Evolutionary conservation across 2,888 invertebrate species (phyloP), one percentile per base, ranked within the genome.

Genomic region (Netelia virgata): DNA sequence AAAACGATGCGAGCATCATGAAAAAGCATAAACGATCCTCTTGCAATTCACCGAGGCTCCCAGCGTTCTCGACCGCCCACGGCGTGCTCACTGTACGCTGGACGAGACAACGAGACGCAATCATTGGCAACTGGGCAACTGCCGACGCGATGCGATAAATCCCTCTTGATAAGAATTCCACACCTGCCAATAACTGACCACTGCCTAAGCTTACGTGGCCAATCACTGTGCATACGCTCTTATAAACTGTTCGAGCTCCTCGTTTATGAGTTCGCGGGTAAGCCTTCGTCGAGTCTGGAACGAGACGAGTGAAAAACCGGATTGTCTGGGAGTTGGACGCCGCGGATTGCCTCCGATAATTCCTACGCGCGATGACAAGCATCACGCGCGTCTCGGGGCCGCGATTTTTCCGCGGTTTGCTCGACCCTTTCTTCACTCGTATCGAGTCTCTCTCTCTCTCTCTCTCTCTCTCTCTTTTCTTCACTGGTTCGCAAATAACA

Each of bases 291-390:
- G 70, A 36, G 68, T 82, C 59, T 59, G 16, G 50, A 82, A 75
- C 75, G 79, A 57, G 70, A 79, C 63, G 75, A 70, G 75, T 70
- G 75, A 76, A 83, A 83, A 83, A 83, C 79, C 81, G 79, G 75
- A 75, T 79, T 74, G 74, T 74, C 55, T 73, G 50, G 28, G 69
- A 61, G 53, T 74, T 41, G 68, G 63, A 53, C 69, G 28, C 55
- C 61, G 36, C 68, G 57, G 74, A 63, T 74, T 78, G 78, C 83
- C 23, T 59, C 53, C 41, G 28, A 28, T 53, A 23, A 53, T 23
- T 82, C 68, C 16, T n/a, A 11, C 36, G 50, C 16, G 10, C 69
- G 74, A 83, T 69, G 83, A 78, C 78, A 78, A 83, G 47, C 47
- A 72, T 20, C 59, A 18, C 41, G 59, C 36, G 43, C 6, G 72